phyloP scores from a whole-genome alignment of 1,140 invertebrate species.

The Drosophila willistoni region DNA sequence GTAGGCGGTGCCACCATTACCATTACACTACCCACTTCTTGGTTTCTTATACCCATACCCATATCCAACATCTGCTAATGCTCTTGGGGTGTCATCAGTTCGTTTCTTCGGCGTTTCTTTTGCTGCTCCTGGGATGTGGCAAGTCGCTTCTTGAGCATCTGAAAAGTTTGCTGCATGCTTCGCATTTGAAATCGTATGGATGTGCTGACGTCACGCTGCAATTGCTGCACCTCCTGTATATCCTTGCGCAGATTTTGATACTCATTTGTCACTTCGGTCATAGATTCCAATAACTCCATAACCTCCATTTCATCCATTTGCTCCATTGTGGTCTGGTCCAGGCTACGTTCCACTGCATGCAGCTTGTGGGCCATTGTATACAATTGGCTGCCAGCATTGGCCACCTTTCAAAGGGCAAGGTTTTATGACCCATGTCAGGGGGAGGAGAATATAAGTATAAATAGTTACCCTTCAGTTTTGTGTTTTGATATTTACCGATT shows the following conservation, averaged over 20 bases:
- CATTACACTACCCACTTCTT: not conserved
- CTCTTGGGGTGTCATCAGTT: constrained; percentile 2
- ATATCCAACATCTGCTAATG: constrained; percentile 5
- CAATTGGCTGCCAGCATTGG: constrained; percentile 77
- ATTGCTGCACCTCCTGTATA: constrained; percentile 85
- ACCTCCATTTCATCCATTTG: constrained; percentile 84
- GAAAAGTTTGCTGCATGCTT: constrained; percentile 79
- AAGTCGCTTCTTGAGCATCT: constrained; percentile 77
- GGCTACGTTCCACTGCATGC: constrained; percentile 75
- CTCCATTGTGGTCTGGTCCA: constrained; percentile 75
- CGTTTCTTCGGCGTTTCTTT: constrained; percentile 35
- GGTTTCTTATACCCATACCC: not conserved
- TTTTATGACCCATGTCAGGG: not conserved
- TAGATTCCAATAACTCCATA: constrained; percentile 84
- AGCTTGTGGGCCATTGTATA: constrained; percentile 79
- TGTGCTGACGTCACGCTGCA: constrained; percentile 85
- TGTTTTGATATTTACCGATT: constrained; percentile 68
- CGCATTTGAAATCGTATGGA: constrained; percentile 83
- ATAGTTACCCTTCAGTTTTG: not conserved
- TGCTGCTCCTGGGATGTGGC: constrained; percentile 58
- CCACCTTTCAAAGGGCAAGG: constrained; percentile 58
- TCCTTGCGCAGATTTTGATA: constrained; percentile 85
- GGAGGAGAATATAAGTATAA: constrained; percentile 18
- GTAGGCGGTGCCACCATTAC: not conserved
- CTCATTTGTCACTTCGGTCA: constrained; percentile 85